Conservation (phyloP, 2,113 vertebrate species). For the Nettapus auritus region DNA sequence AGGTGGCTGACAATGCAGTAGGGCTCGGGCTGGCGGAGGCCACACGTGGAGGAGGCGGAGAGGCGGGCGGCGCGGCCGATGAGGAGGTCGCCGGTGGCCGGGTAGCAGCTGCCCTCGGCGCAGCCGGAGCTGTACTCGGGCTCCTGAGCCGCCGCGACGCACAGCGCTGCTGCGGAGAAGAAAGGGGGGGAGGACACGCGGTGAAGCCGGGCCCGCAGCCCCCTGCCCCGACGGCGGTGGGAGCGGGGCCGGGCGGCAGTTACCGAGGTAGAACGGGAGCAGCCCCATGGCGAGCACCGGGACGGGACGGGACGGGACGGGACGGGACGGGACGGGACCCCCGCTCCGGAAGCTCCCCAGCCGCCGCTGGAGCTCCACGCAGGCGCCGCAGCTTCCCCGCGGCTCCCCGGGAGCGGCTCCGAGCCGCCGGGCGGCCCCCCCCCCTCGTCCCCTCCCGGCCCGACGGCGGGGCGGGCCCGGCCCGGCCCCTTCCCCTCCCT, state of each 20-base stretch:
- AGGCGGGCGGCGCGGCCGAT: conserved; percentile 90
- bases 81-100: conserved; percentile 94
- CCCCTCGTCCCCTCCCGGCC: background rate
- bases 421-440: background rate
- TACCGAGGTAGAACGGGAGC: conserved; percentile 74
- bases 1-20: conserved; percentile 98
- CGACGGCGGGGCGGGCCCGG: background rate
- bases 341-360: background rate
- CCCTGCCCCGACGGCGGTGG: background rate
- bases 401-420: background rate
- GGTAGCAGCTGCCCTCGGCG: conserved; percentile 96
- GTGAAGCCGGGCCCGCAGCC: background rate
- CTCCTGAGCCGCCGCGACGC: conserved; percentile 68
- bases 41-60: conserved; percentile 90
- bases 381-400: conserved; percentile 55
- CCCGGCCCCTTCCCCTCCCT: background rate
- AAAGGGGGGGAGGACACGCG: background rate
- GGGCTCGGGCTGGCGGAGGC: conserved; percentile 81
- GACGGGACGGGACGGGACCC: background rate
- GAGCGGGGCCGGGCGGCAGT: background rate
- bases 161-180: conserved; percentile 71
- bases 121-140: conserved; percentile 90
- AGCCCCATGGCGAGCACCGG: conserved; percentile 48
- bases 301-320: background rate
- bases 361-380: conserved; percentile 52